Evolutionary conservation across 2,888 invertebrate species (phyloP), one percentile per base, ranked within the genome.

Genomic region (Hirtodrosophila alboralis): DNA sequence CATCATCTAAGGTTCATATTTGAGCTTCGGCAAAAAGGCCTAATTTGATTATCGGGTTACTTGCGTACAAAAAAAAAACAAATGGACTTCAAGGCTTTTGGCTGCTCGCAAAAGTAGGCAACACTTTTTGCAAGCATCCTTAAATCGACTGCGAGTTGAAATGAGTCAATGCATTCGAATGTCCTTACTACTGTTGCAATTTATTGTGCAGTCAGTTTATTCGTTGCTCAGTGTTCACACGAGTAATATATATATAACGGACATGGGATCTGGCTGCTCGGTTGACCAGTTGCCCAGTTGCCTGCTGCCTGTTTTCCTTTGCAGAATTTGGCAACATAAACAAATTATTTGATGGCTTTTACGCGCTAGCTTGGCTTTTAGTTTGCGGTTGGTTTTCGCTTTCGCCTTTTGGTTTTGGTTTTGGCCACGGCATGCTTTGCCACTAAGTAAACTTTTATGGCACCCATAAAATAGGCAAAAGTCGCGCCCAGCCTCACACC

Each of bases 391-490:
- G 37, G n/a, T 31, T 16, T 34, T 31, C 36, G 54, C 21, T 12
- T 26, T 36, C 37, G 51, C 33, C 61, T 61, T 59, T 57, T 16
- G 52, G 31, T 38, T 45, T 45, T 54, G n/a, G n/a, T 18, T 18
- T 3, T 51, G 59, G 47, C 64, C 52, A 60, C 53, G 53, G 84
- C 84, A 60, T 66, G 66, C 37, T 66, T 38, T 61, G 85, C 65
- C 85, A 83, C 79, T 85, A 83, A 83, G 79, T 80, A 83, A 78
- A 75, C 84, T 83, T 80, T 80, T 83, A 80, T 78, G 84, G 49
- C 34, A 47, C 59, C 56, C 85, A 83, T 85, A 80, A 80, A 80
- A 85, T 80, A 85, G 79, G 85, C 79, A 83, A 78, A 81, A 70
- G 75, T 70, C 69, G 62, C 56, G 34, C 68, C 54, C 61, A 58